phyloP scores from a whole-genome alignment of 1,140 invertebrate species.

The Leptonema lineaticorne region DNA sequence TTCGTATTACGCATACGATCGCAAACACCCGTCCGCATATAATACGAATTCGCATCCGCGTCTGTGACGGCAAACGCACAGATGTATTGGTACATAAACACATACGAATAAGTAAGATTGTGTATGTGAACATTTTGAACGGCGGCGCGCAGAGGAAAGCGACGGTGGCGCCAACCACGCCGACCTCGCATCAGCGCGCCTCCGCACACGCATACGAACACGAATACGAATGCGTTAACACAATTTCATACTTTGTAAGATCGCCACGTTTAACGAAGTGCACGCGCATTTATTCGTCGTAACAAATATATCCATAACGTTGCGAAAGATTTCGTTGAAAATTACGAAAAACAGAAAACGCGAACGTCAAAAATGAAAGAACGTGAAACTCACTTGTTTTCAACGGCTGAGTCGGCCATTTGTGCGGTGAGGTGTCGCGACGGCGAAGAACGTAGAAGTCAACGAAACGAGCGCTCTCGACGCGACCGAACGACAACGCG shows the following conservation, averaged over 20 bases:
- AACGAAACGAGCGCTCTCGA: neutral
- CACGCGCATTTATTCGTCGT: neutral
- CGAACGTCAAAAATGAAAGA: neutral
- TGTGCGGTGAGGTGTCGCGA: conserved; percentile 25
- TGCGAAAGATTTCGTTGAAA: neutral
- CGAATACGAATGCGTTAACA: neutral
- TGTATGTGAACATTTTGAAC: neutral
- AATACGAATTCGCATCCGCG: neutral
- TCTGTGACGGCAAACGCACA: neutral
- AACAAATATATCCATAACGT: neutral
- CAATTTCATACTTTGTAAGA: too few relatives aligned
- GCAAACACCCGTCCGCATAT: conserved; percentile 33
- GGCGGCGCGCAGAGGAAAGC: conserved; percentile 40
- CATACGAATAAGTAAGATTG: neutral
- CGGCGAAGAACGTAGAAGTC: conserved; percentile 11
- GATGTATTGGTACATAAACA: neutral
- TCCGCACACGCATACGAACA: neutral
- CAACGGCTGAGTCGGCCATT: conserved; percentile 57
- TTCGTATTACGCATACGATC: neutral
- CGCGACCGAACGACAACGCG: neutral
- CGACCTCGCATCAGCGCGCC: conserved; percentile 24
- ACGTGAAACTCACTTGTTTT: conserved; percentile 53
- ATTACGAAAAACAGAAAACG: neutral
- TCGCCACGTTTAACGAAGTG: too few relatives aligned
- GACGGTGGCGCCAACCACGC: conserved; percentile 39